Base-by-base conservation (phyloP, 1,140 invertebrate genomes). In the Palaemon carinicauda region DNA sequence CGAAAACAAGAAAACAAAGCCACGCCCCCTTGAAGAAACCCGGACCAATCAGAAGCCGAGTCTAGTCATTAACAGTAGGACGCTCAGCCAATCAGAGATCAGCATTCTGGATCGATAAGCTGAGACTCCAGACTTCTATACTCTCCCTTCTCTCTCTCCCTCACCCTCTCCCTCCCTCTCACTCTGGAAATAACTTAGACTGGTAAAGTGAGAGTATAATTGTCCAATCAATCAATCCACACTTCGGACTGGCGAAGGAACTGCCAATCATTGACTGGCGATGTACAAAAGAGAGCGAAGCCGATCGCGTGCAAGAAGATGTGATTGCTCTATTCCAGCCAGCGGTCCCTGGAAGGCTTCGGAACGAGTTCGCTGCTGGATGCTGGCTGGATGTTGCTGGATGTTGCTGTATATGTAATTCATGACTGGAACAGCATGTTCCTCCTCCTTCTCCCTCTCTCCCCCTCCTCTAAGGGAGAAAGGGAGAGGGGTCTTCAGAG, bases 261-360 rank as follows among this genome's bases (percentile, higher is more conserved):
- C 27, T 56, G 71, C 71, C 75, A 83, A 83, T 83, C 82, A 83
- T 14, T 83, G 82, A 75, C 73, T 83, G 74, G 41, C 73, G 75
- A 31, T 21, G 75, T 56, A 83, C 87, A 88, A 88, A n/a, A 88
- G 81, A 65, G 54, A 27, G 41, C 0, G 87, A 88, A 88, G 87
- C 74, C 87, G 24, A 27, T 1, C 29, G 75, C 71, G 50, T 82
- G 81, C 82, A 83, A 79, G 87, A 88, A 80, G 87, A 52, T 52
- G 75, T 83, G 87, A 88, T 88, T 88, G 87, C 87, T 79, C 80
- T 81, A 83, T 88, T 88, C 80, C 74, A 88, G 53, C 78, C 54
- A 51, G 21, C 52, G 51, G 52, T 53, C 83, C 81, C 29, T 54
- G 71, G 52, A 56, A 77, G 87, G 75, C 83, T 83, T 60, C 75